A percentile compares a stretch with the other conserved stretches of the same genome.
These are phyloP conservation scores for Apostichopus leukothele DNA, from an alignment of 53 echinoderm and acorn worm genomes.

Conservation along the genomic window DNA sequence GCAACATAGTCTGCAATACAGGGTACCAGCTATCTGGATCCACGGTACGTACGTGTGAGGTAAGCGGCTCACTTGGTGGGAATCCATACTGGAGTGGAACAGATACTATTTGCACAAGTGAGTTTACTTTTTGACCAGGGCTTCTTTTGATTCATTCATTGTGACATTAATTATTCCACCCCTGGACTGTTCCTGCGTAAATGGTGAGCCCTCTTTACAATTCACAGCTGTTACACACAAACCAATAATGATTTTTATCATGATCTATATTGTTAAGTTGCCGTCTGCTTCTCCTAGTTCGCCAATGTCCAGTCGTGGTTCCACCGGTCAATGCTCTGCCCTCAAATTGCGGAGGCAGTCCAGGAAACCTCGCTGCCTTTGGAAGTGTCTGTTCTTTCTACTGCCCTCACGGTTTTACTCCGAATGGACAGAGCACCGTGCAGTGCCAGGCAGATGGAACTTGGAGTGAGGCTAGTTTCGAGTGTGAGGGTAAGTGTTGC, in stretches of 20 bases:
- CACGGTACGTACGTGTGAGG: slow-evolving; percentile 50
- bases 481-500: slow-evolving; percentile 59
- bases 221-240: no score
- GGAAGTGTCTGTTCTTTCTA: slow-evolving; percentile 75
- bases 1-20: slow-evolving; percentile 52
- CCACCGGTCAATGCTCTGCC: slow-evolving; percentile 55
- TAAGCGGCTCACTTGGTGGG: slow-evolving; percentile 10
- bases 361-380: slow-evolving; percentile 51
- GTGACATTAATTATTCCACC: no score
- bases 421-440: slow-evolving; percentile 38
- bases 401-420: slow-evolving; percentile 61
- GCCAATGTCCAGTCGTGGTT: slow-evolving; percentile 51
- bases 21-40: slow-evolving; percentile 68
- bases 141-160: no score
- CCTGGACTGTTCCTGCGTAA: no score
- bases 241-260: neutral
- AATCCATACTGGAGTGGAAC: slow-evolving; percentile 54
- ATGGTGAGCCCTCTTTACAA: no score
- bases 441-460: slow-evolving; percentile 64
- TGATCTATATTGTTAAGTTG: neutral
- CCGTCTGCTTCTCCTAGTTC: slow-evolving; percentile 45
- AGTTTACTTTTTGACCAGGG: neutral
- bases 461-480: slow-evolving; percentile 65
- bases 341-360: slow-evolving; percentile 52
- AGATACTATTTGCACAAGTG: slow-evolving; percentile 63